Percentiles rank a stretch among this genome's conserved stretches.
These are phyloP conservation scores for Kryphioiulus occultus DNA, from an alignment of 2,888 invertebrate genomes.

Conservation along the genomic window DNA sequence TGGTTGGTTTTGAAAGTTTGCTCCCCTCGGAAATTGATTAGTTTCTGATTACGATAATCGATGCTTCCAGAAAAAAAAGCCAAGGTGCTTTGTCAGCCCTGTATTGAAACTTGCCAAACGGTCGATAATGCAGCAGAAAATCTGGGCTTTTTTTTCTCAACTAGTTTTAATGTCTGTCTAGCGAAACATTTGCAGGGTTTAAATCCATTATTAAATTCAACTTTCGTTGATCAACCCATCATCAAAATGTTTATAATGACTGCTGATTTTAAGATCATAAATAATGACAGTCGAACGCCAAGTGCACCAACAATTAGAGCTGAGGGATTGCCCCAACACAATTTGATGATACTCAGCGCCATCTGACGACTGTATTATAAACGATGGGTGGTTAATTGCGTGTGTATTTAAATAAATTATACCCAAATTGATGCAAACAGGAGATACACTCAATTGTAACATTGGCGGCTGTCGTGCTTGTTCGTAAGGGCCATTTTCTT, in stretches of 20 bases:
- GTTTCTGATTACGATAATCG: neutral
- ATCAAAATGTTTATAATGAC: too few species aligned
- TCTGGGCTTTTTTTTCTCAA: neutral
- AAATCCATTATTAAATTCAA: too few species aligned
- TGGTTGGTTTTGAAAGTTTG: neutral
- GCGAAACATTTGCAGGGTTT: too few species aligned
- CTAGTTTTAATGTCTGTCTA: neutral
- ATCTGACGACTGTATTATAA: neutral
- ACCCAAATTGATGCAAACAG: neutral
- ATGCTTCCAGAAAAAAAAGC: neutral
- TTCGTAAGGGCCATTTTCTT: neutral
- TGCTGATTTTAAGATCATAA: too few species aligned
- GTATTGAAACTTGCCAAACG: neutral
- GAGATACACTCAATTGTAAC: conserved; percentile 7
- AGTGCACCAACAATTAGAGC: neutral
- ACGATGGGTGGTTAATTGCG: neutral
- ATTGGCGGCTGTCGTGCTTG: neutral
- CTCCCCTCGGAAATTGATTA: neutral
- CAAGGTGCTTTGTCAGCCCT: neutral
- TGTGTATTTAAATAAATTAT: neutral
- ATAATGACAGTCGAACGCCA: too few species aligned
- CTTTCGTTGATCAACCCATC: too few species aligned
- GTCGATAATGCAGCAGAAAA: neutral
- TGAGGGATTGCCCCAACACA: neutral
- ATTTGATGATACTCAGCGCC: neutral